Conservation (phyloP, 2,113 vertebrate genomes). For the Phodopus roborovskii region DNA sequence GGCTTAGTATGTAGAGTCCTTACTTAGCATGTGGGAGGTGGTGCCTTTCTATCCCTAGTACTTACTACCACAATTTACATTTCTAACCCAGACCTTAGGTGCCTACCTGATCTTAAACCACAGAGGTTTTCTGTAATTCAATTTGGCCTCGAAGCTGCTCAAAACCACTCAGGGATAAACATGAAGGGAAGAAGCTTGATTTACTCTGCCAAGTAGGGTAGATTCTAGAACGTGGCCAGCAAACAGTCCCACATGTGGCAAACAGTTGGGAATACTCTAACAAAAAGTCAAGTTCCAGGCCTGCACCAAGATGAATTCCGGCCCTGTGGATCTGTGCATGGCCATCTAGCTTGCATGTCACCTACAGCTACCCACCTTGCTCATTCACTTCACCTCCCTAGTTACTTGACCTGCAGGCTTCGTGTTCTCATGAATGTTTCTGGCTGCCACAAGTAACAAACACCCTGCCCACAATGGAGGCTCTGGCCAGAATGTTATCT, state of each 20-base stretch:
- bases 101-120: neutral
- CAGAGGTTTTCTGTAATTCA: neutral
- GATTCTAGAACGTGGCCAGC: neutral
- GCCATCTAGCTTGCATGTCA: neutral
- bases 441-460: neutral
- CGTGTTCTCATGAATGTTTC: neutral
- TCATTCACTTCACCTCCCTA: neutral
- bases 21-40: no score
- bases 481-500: neutral
- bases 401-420: neutral
- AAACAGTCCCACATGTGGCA: neutral
- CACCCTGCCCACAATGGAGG: neutral
- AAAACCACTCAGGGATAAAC: neutral
- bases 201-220: neutral
- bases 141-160: neutral
- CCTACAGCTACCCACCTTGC: neutral
- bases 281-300: neutral
- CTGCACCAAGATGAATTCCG: accelerated
- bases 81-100: neutral
- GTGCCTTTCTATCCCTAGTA: neutral
- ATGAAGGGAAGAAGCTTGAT: neutral
- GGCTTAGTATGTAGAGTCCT: neutral
- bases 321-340: neutral
- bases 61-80: neutral
- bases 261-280: neutral